Base-by-base conservation (phyloP, 1,140 invertebrate genomes). In the Palaemon carinicauda region DNA sequence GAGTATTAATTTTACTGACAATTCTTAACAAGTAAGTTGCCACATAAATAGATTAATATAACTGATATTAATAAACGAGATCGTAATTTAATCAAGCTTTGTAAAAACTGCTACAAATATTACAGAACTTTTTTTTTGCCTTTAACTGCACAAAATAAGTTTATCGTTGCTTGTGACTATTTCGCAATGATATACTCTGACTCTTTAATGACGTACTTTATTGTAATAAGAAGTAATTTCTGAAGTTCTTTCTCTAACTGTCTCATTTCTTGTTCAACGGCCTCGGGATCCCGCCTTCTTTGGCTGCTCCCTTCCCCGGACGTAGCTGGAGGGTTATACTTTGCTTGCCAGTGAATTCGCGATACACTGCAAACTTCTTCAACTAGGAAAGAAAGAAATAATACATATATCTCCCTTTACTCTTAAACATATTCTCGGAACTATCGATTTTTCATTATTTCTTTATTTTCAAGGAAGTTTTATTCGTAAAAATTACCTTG, bases 211-310 rank as follows among this genome's bases (percentile, higher is more conserved):
- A 89, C 80, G 31, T 91, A 96, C 95, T 95, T 94, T 29, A 96
- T 92, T 41, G 94, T 94, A 51, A 96, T 92, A 10, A 95, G 90
- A 2, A 94, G 93, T 17, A 96, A 92, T 89, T 95, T 95, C 89
- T 96, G 95, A 90, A 96, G 93, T 29, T 95, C 94, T 24, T 93
- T 92, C 89, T 96, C 96, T 19, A 95, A 92, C 89, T 93, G 93
- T 90, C 95, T 95, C 89, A 96, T 94, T 90, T 96, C 95, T 0
- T 94, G 94, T 89, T 96, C 96, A 78, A 96, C 95, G 89, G 96
- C 94, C 91, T 96, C 95, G 0, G 96, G 95, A 24, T 88, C 88
- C 9, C 94, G 93, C 81, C 95, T 92, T 27, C 94, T 93, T 14
- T 94, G 93, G 24, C 94, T 94, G 0, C 84, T 87, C 3, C 93